A percentile compares a stretch with the other conserved stretches of the same genome.
Conservation (phyloP, 2,888 invertebrate species). For the Cosmia pyralina region DNA sequence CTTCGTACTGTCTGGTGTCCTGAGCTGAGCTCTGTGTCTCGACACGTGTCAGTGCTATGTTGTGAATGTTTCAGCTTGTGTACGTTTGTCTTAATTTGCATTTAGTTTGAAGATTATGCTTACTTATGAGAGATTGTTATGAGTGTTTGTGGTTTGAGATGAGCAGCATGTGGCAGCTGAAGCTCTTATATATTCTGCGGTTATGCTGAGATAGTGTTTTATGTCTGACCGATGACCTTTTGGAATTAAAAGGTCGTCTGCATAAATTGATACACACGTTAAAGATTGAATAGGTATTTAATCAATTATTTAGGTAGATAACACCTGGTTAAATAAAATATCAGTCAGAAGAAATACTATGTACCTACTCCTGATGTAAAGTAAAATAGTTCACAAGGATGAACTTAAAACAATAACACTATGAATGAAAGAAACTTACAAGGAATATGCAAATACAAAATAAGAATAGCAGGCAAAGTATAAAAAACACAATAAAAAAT, state of each 20-base stretch:
- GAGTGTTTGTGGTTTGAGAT: conserved; percentile 26
- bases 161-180: conserved; percentile 9
- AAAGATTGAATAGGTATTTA: neutral
- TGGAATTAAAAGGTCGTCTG: neutral
- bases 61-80: conserved; percentile 36
- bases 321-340: neutral
- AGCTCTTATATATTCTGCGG: conserved; percentile 15
- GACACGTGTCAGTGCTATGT: conserved; percentile 42
- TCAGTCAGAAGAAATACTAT: neutral
- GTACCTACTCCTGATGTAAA: neutral
- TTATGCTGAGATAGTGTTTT: neutral
- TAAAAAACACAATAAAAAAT: conserved; percentile 20
- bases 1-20: conserved; percentile 42
- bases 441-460: neutral
- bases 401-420: neutral
- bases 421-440: neutral
- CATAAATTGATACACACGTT: neutral
- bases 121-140: conserved; percentile 33
- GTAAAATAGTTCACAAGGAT: neutral
- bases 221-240: conserved; percentile 35
- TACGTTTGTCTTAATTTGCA: conserved; percentile 48
- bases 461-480: neutral
- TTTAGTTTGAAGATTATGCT: conserved; percentile 55
- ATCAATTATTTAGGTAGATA: neutral
- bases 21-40: conserved; percentile 34